Evolutionary conservation across 1,140 invertebrate genomes (phyloP).

Genomic region (Drosophila sproati): DNA sequence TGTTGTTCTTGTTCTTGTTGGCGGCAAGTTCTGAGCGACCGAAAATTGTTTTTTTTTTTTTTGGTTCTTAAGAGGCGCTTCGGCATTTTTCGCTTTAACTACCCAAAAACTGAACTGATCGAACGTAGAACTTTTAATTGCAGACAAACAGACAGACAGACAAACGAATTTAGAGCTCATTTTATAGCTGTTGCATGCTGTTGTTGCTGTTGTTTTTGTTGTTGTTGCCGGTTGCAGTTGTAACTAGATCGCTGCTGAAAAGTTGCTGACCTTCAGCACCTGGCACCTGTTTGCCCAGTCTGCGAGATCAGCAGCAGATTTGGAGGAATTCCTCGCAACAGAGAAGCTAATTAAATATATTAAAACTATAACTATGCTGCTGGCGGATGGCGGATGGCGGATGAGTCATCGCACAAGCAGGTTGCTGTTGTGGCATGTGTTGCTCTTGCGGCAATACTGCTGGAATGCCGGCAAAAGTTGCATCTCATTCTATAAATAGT

Average conservation of each 20-base stretch:
- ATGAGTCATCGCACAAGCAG: conserved; percentile 35
- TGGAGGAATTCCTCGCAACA: conserved; percentile 42
- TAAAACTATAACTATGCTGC: conserved; percentile 41
- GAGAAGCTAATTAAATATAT: conserved; percentile 68
- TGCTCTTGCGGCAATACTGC: conserved; percentile 13
- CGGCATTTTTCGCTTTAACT: conserved; percentile 2
- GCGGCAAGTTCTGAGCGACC: conserved; percentile 26
- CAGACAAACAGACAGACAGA: not conserved
- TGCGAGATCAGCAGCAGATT: conserved; percentile 16
- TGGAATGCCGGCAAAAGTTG: conserved; percentile 55
- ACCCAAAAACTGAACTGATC: conserved; percentile 9
- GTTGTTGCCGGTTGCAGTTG: conserved; percentile 8
- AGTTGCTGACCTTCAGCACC: conserved; percentile 64
- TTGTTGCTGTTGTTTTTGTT: not conserved
- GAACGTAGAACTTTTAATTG: conserved; percentile 19
- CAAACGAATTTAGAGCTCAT: not conserved
- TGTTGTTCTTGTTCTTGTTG: conserved; percentile 18
- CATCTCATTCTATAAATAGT: conserved; percentile 70
- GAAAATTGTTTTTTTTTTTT: conserved; percentile 14
- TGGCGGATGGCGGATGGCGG: not conserved
- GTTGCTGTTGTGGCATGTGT: conserved; percentile 6
- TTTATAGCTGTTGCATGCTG: not conserved
- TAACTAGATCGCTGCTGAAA: conserved; percentile 33
- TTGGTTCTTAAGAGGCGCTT: conserved; percentile 20
- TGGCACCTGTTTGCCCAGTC: conserved; percentile 68